Conservation (phyloP, 2,113 vertebrate genomes). For the Pterocles gutturalis region DNA sequence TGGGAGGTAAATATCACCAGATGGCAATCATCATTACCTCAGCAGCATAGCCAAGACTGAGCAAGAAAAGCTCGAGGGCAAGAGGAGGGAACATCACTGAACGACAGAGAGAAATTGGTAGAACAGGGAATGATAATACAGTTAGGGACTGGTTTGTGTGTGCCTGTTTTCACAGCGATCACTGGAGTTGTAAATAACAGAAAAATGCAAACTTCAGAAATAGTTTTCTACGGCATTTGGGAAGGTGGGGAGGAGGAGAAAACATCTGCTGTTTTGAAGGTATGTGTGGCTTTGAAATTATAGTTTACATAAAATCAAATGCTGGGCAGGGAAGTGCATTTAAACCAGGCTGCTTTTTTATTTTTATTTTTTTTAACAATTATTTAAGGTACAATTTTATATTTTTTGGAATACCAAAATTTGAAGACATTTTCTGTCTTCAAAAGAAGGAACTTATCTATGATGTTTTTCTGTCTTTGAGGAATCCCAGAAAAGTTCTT, state of each 20-base stretch:
- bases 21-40: background rate
- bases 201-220: background rate
- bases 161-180: background rate
- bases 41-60: background rate
- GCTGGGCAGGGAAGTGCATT: background rate
- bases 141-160: background rate
- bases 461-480: background rate
- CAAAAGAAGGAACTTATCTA: background rate
- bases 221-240: background rate
- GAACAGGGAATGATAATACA: background rate
- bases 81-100: background rate
- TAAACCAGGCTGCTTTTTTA: fast-evolving
- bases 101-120: background rate
- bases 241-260: fast-evolving
- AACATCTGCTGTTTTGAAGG: background rate
- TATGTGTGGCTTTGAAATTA: background rate
- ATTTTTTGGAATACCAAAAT: background rate
- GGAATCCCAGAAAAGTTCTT: background rate
- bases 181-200: background rate
- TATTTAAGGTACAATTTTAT: background rate
- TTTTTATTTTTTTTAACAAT: background rate
- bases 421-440: background rate
- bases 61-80: background rate
- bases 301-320: background rate
- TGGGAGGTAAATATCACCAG: background rate